Base-by-base conservation (phyloP, 2,113 vertebrate genomes). In the Gasterosteus nipponicus region DNA sequence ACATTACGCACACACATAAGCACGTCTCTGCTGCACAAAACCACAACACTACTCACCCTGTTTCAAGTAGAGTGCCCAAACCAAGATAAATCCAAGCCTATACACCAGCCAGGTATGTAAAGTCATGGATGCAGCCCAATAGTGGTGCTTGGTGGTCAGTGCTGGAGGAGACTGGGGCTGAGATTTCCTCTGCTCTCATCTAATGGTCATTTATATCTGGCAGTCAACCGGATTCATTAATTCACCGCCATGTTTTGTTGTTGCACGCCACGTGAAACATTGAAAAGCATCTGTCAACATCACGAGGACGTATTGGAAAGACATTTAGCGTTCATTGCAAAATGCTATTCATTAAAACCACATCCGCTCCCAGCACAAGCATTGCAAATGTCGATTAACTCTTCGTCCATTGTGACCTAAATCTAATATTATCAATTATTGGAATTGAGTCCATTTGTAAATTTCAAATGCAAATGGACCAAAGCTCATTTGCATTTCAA, bases 61-160 rank as follows among this genome's bases (percentile, higher is more conserved):
- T 90, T 91, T 79, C 80, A 80, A 78, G 84, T 88, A 87, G 39
- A 93, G 77, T 39, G 80, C 75, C 70, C 84, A 89, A 87, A 91
- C 83, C 85, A 92, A 87, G 75, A 89, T 90, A 74, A 94, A 86
- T 90, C 91, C 94, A 86, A 94, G 79, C 81, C 87, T 87, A 64
- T 93, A 93, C 81, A 90, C 84, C 80, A 93, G 78, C 86, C 90
- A 90, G 80, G 88, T 91, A 49, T 82, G 86, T 83, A 90, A 90
- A 94, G 90, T 93, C 94, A 94, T 95, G 91, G 92, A 88, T 94
- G 93, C 93, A 89, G 86, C 84, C 84, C 92, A 89, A 82, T 59
- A 75, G 69, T 61, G 82, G 74, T 62, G 67, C 83, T 80, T 78
- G 81, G 77, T 81, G 72, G 62, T 86, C 84, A 69, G 64, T 70